Conservation (phyloP, 2,797 vertebrate genomes). For the Prunella strophiata region DNA sequence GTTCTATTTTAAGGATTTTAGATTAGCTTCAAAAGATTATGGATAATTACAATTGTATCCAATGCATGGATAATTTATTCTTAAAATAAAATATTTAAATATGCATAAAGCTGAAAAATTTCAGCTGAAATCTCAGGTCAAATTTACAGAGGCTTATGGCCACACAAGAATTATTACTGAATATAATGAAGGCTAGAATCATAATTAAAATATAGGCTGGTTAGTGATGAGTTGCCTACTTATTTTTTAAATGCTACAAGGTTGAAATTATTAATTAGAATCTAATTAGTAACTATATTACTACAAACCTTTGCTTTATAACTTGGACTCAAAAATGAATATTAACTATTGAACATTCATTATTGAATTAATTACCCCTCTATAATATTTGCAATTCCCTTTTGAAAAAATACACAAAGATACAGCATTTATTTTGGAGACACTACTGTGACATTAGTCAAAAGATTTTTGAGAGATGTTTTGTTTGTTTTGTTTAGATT, state of each 20-base stretch:
- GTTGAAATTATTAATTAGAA: slow-evolving; percentile 67
- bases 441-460: neutral
- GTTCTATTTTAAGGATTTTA: slow-evolving; percentile 61
- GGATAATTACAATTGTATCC: slow-evolving; percentile 49
- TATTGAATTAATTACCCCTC: slow-evolving; percentile 20
- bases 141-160: slow-evolving; percentile 12
- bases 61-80: slow-evolving; percentile 35
- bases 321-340: slow-evolving; percentile 55
- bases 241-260: slow-evolving; percentile 60
- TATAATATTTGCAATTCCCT: slow-evolving; percentile 16
- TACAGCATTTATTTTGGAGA: neutral
- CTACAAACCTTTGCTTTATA: slow-evolving; percentile 54
- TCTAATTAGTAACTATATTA: slow-evolving; percentile 61
- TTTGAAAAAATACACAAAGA: slow-evolving; percentile 2
- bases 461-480: neutral
- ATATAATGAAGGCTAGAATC: slow-evolving; percentile 44
- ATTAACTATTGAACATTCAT: neutral
- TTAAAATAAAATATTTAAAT: slow-evolving; percentile 33
- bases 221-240: slow-evolving; percentile 53
- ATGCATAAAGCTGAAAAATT: slow-evolving; percentile 8
- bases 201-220: slow-evolving; percentile 19
- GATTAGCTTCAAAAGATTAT: slow-evolving; percentile 49
- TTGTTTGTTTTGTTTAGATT: neutral
- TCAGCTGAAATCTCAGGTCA: slow-evolving; percentile 50
- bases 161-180: slow-evolving; percentile 32